Evolutionary conservation across 2,888 invertebrate species (phyloP).

Genomic region (Choreutis nemorana): DNA sequence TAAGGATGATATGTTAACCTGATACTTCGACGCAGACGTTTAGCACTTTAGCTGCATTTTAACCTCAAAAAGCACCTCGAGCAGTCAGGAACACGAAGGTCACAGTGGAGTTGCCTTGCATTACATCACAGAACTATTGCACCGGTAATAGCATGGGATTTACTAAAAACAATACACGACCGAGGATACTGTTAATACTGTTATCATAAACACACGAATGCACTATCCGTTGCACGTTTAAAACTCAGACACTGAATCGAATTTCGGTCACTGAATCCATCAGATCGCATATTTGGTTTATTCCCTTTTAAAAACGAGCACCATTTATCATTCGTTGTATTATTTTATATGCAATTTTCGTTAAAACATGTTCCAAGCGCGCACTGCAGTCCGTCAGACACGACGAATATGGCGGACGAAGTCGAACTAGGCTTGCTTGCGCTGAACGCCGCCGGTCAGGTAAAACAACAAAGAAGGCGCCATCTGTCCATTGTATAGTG

Average conservation of each 20-base stretch:
- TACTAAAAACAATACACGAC: constrained; percentile 48
- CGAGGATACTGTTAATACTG: constrained; percentile 54
- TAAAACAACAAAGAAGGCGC: constrained; percentile 32
- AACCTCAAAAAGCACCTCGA: constrained; percentile 61
- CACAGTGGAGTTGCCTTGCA: constrained; percentile 60
- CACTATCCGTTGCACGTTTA: constrained; percentile 61
- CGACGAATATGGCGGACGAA: constrained; percentile 66
- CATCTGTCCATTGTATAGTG: constrained; percentile 4
- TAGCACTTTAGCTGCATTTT: constrained; percentile 63
- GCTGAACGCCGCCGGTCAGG: constrained; percentile 31
- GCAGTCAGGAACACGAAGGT: constrained; percentile 58
- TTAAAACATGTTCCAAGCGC: constrained; percentile 60
- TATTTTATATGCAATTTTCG: constrained; percentile 52
- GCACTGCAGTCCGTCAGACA: constrained; percentile 62
- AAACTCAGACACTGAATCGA: constrained; percentile 47
- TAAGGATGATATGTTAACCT: constrained; percentile 47
- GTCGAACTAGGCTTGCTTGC: constrained; percentile 61
- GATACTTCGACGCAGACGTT: constrained; percentile 59
- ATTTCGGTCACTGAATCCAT: constrained; percentile 37
- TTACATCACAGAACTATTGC: constrained; percentile 49
- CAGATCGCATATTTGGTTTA: constrained; percentile 46
- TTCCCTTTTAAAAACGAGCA: constrained; percentile 38
- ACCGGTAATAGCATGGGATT: constrained; percentile 42
- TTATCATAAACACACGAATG: constrained; percentile 63
- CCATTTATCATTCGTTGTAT: constrained; percentile 41